Conservation (phyloP, 2,797 vertebrate species). For the Arrhamphus sclerolepis region DNA sequence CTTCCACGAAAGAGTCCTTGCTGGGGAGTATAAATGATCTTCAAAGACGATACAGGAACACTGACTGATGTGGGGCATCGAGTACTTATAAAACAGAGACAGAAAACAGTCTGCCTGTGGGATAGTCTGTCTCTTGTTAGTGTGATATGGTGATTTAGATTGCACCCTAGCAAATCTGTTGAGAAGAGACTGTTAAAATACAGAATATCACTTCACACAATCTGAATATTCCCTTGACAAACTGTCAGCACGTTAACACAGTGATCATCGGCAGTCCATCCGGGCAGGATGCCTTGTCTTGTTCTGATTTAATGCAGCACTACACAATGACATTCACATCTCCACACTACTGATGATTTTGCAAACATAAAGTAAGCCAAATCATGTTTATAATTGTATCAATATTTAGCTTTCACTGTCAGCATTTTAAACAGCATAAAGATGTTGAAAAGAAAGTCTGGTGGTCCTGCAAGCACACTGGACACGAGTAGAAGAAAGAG, state of each 20-base stretch:
- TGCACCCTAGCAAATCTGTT: background rate
- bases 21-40: background rate
- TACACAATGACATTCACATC: no score
- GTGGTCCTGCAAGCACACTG: no score
- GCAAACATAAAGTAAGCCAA: background rate
- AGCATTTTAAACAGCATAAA: background rate
- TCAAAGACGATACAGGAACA: background rate
- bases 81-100: background rate
- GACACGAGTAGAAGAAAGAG: slow-evolving; percentile 3
- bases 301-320: no score
- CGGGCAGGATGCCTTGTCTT: no score
- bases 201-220: background rate
- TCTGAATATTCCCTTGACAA: background rate
- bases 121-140: background rate
- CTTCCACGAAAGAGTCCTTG: no score
- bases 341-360: no score
- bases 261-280: background rate
- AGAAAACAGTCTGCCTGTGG: background rate
- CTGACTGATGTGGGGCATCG: no score
- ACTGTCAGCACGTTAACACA: background rate
- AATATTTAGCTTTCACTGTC: background rate
- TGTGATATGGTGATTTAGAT: background rate
- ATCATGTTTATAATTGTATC: background rate
- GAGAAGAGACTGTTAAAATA: background rate
- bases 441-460: background rate